Evolutionary conservation across 2,888 invertebrate genomes (phyloP).

Genomic region (Calameuta pallipes): DNA sequence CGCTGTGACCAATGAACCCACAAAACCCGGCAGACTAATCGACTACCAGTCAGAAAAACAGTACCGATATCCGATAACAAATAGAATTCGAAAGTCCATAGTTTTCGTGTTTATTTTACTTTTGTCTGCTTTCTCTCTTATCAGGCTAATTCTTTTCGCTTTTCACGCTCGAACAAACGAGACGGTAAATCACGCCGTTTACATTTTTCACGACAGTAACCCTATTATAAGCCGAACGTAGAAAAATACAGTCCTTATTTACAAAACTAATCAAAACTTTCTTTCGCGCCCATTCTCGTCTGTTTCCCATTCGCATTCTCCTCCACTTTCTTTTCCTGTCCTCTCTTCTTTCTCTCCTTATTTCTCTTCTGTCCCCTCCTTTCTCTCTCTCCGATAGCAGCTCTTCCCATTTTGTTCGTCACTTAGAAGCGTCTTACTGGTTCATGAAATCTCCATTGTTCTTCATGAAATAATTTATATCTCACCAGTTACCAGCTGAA

Average conservation of each 20-base stretch:
- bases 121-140: not conserved
- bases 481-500: not conserved
- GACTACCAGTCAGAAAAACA: not conserved
- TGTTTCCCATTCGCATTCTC: not conserved
- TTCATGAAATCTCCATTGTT: not conserved
- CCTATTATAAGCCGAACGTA: slow-evolving; percentile 38
- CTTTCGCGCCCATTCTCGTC: not conserved
- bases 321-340: no score
- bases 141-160: not conserved
- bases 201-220: not conserved
- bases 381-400: not conserved
- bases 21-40: not conserved
- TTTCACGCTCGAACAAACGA: not conserved
- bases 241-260: slow-evolving; percentile 55
- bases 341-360: not conserved
- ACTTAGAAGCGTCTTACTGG: not conserved
- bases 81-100: not conserved
- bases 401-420: not conserved
- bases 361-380: not conserved
- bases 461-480: not conserved
- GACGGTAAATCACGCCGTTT: not conserved
- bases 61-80: not conserved
- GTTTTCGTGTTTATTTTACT: not conserved
- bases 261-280: slow-evolving; percentile 40
- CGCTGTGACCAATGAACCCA: not conserved